Evolutionary conservation across 2,113 vertebrate genomes (phyloP).

Genomic region (Mohoua ochrocephala): DNA sequence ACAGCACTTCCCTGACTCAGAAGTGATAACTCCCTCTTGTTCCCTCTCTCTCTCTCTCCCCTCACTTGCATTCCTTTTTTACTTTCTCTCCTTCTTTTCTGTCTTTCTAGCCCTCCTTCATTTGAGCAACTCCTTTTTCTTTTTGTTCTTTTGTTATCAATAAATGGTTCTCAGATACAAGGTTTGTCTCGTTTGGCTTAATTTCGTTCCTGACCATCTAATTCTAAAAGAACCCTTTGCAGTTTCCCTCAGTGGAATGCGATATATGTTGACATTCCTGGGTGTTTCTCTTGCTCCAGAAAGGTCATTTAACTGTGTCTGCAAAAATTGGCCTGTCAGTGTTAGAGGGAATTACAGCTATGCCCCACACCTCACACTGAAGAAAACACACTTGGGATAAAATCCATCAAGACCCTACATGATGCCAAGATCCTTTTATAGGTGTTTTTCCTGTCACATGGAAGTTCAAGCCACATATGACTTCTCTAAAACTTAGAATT

Average conservation of each 20-base stretch:
- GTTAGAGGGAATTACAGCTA: neutral
- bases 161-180: neutral
- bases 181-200: neutral
- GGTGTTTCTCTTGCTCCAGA: neutral
- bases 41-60: neutral
- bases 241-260: neutral
- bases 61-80: neutral
- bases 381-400: neutral
- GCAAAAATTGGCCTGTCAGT: accelerated
- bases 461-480: neutral
- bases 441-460: neutral
- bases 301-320: neutral
- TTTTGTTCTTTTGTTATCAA: neutral
- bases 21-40: neutral
- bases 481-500: neutral
- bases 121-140: neutral
- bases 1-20: neutral
- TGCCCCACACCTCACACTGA: neutral
- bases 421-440: neutral
- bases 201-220: neutral
- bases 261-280: neutral
- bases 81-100: neutral
- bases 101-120: neutral
- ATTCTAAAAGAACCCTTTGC: neutral
- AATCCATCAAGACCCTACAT: neutral